These are phyloP conservation scores for Crypturellus undulatus DNA, from an alignment of 2,113 vertebrate genomes.

Conservation along the genomic window DNA sequence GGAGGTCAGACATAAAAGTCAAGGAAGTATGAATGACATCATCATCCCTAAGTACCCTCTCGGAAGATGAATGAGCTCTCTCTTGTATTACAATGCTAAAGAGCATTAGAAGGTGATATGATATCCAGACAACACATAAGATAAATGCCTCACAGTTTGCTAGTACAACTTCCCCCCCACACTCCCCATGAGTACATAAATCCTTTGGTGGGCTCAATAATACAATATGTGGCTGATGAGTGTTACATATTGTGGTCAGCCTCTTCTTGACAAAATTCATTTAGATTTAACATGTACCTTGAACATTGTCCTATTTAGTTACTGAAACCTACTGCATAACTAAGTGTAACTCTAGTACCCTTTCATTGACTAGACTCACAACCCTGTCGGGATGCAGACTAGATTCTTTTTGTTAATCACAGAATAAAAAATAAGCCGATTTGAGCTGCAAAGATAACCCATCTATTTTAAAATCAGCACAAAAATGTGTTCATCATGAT, in stretches of 20 bases:
- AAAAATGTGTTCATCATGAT: conserved; percentile 17
- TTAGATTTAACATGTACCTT: conserved; percentile 44
- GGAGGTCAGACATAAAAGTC: conserved; percentile 64
- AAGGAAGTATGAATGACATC: conserved; percentile 84
- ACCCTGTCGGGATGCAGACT: neutral
- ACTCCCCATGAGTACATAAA: conserved; percentile 49
- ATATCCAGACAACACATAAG: conserved; percentile 77
- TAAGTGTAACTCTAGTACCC: neutral
- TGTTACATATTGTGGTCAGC: conserved; percentile 40
- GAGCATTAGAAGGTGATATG: conserved; percentile 83
- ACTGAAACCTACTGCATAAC: neutral
- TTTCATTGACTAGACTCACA: neutral
- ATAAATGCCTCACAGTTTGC: conserved; percentile 67
- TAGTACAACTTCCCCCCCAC: conserved; percentile 43
- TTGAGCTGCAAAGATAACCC: conserved; percentile 7
- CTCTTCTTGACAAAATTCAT: conserved; percentile 45
- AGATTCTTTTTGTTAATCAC: conserved; percentile 37
- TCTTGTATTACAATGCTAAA: conserved; percentile 81
- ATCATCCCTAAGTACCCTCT: conserved; percentile 74
- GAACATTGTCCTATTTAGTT: conserved; percentile 42
- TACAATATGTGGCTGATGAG: conserved; percentile 40
- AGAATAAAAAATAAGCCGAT: conserved; percentile 53
- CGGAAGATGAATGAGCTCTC: conserved; percentile 74
- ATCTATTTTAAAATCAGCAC: conserved; percentile 20
- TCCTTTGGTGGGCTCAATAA: conserved; percentile 52